phyloP scores from a whole-genome alignment of 1,140 invertebrate genomes.

The Notospermus geniculatus region DNA sequence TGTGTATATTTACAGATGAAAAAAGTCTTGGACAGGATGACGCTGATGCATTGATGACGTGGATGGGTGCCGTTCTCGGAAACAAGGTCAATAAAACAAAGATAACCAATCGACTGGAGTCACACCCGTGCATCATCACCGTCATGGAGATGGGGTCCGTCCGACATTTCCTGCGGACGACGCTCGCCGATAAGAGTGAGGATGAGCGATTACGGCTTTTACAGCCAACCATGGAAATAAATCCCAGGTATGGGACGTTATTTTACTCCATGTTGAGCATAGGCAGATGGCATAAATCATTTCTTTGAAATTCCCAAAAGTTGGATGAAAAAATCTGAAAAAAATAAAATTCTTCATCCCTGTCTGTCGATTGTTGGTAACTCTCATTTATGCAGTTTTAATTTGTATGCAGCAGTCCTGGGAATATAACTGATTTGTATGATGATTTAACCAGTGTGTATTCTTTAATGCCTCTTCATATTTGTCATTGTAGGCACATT shows the following conservation, averaged over 20 bases:
- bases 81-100: conserved; percentile 79
- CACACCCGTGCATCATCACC: conserved; percentile 90
- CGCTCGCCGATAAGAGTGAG: conserved; percentile 78
- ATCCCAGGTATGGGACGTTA: conserved; percentile 71
- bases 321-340: too few relatives aligned
- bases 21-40: conserved; percentile 70
- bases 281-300: too few relatives aligned
- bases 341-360: too few relatives aligned
- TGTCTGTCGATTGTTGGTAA: too few relatives aligned
- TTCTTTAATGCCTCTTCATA: not conserved
- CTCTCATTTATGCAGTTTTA: too few relatives aligned
- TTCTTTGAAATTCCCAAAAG: too few relatives aligned
- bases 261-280: too few relatives aligned
- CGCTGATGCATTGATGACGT: conserved; percentile 73
- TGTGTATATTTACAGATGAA: conserved; percentile 61
- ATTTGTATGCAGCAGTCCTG: too few relatives aligned
- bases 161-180: conserved; percentile 88
- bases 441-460: not conserved
- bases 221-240: conserved; percentile 90
- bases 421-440: not conserved
- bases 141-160: conserved; percentile 95
- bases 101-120: conserved; percentile 77
- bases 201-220: conserved; percentile 82
- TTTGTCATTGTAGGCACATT: conserved; percentile 68
- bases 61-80: conserved; percentile 72